Percentiles rank a stretch among this genome's conserved stretches.
These are phyloP conservation scores for Phlogophora meticulosa DNA, from an alignment of 2,888 invertebrate species.

Conservation along the genomic window DNA sequence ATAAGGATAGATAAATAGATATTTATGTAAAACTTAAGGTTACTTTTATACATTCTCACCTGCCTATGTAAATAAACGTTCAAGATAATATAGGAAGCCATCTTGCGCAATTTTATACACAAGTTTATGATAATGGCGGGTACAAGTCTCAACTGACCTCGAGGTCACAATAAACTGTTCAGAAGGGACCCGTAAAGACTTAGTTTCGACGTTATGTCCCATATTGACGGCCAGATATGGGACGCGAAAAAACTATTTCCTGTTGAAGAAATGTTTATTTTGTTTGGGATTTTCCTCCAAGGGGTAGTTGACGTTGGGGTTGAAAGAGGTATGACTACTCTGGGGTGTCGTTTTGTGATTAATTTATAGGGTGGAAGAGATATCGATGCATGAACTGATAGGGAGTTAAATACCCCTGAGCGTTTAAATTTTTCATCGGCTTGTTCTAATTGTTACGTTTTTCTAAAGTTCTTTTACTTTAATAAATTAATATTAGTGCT, in stretches of 20 bases:
- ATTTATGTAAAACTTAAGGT: too few relatives aligned
- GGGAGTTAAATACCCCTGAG: too few relatives aligned
- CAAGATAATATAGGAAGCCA: conserved; percentile 10
- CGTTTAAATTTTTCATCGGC: too few relatives aligned
- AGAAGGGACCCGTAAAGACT: conserved; percentile 26
- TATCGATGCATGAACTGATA: too few relatives aligned
- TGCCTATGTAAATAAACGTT: not conserved
- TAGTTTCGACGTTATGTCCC: conserved; percentile 22
- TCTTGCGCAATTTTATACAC: conserved; percentile 22
- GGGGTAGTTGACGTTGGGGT: conserved; percentile 7
- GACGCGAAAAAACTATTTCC: conserved; percentile 45
- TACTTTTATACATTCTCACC: not conserved
- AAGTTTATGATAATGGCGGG: conserved; percentile 36
- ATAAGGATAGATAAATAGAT: too few relatives aligned
- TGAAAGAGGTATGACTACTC: not conserved
- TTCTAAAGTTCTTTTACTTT: too few relatives aligned
- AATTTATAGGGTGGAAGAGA: not conserved
- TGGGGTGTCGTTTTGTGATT: conserved; percentile 8
- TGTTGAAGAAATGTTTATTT: conserved; percentile 30
- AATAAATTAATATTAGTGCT: too few relatives aligned
- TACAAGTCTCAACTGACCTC: conserved; percentile 31
- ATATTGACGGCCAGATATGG: conserved; percentile 32
- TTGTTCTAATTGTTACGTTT: too few relatives aligned
- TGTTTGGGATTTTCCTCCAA: conserved; percentile 31
- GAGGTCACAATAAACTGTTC: conserved; percentile 38